Evolutionary conservation across 2,113 vertebrate genomes (phyloP).

Genomic region (Puffinus mauretanicus): DNA sequence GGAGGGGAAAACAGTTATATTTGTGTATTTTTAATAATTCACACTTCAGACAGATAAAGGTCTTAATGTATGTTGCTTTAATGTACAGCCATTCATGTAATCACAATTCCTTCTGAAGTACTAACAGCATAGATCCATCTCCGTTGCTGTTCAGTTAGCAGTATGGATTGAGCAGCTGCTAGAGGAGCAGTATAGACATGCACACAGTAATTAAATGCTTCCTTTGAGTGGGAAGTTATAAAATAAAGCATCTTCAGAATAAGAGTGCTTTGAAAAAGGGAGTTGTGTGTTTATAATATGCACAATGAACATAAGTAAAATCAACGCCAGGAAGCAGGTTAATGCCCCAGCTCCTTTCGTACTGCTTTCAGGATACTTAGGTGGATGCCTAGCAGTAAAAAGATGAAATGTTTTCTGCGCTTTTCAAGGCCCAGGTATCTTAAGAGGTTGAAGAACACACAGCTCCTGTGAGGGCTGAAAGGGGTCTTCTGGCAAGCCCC

Average conservation of each 20-base stretch:
- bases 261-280: background rate
- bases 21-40: background rate
- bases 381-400: background rate
- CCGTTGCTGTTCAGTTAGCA: background rate
- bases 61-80: background rate
- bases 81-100: background rate
- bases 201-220: background rate
- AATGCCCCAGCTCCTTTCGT: background rate
- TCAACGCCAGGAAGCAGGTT: background rate
- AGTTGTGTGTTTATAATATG: background rate
- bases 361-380: background rate
- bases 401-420: background rate
- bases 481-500: background rate
- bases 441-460: background rate
- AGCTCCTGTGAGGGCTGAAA: background rate
- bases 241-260: background rate
- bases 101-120: background rate
- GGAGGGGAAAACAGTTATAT: accelerated
- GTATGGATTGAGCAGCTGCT: background rate
- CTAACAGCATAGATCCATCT: background rate
- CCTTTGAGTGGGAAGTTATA: background rate
- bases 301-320: background rate
- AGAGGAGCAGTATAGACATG: background rate
- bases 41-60: background rate
- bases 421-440: background rate